phyloP scores from a whole-genome alignment of 2,888 invertebrate genomes.

The Drosophila cognata region DNA sequence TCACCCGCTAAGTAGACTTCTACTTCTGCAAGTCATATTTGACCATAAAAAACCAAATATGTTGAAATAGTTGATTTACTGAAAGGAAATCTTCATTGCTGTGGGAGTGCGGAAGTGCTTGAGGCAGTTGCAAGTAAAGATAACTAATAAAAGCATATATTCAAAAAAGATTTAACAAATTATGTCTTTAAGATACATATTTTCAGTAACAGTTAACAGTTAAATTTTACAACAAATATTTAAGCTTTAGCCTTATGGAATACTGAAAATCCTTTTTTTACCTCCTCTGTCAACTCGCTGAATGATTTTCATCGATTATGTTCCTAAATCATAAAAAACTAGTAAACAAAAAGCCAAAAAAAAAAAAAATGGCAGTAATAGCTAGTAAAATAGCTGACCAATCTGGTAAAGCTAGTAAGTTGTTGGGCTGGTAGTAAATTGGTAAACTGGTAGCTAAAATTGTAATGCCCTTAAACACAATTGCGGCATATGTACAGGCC shows the following conservation, averaged over 20 bases:
- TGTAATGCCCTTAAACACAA: constrained; percentile 17
- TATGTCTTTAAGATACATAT: neutral
- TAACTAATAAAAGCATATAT: neutral
- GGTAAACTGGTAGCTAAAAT: constrained; percentile 1
- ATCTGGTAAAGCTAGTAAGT: neutral
- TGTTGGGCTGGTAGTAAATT: neutral
- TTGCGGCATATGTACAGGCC: constrained; percentile 13
- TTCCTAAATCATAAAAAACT: neutral
- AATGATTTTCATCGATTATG: neutral
- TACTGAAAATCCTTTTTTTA: neutral
- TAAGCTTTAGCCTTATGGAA: neutral
- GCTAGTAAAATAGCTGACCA: neutral
- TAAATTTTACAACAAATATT: neutral
- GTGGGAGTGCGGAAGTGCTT: accelerated
- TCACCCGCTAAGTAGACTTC: neutral
- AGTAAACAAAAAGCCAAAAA: neutral
- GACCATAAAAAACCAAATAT: neutral
- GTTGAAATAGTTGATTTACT: neutral
- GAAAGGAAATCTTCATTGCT: neutral
- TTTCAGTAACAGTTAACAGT: neutral
- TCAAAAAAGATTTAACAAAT: neutral
- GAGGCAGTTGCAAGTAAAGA: neutral
- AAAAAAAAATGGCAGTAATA: neutral
- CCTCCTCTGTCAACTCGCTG: neutral
- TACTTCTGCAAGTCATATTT: neutral